Evolutionary conservation across 92 coral and sea anemone species (phyloP).

Genomic region (Metridium senile): DNA sequence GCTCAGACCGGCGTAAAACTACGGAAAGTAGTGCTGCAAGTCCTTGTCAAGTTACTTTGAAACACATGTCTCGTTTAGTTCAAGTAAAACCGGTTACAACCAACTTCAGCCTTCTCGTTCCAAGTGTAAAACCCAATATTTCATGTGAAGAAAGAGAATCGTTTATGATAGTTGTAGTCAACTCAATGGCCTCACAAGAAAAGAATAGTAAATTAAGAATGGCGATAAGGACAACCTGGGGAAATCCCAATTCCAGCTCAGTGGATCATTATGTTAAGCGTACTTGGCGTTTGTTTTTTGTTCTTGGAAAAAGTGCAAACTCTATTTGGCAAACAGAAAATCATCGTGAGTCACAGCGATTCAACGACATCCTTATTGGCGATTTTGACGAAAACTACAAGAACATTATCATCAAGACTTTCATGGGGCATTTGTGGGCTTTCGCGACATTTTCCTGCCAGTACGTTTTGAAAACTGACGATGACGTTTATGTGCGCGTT

Average conservation of each 20-base stretch:
- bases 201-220: not conserved
- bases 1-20: no score
- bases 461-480: constrained; percentile 56
- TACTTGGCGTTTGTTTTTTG: constrained; percentile 24
- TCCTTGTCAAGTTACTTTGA: not conserved
- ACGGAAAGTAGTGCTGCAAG: no score
- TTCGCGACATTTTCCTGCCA: not conserved
- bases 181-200: constrained; percentile 21
- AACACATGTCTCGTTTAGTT: not conserved
- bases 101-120: not conserved
- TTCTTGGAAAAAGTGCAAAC: constrained; percentile 27
- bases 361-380: constrained; percentile 59
- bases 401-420: constrained; percentile 42
- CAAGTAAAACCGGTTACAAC: not conserved
- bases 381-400: constrained; percentile 42
- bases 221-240: constrained; percentile 59
- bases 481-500: constrained; percentile 53
- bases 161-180: constrained; percentile 37
- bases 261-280: not conserved
- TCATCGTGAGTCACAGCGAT: constrained; percentile 20
- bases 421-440: constrained; percentile 60
- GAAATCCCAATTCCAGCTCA: not conserved
- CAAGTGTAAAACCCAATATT: not conserved
- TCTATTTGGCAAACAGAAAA: not conserved
- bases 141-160: not conserved